These are phyloP conservation scores for Phrynosoma platyrhinos DNA, from an alignment of 2,113 vertebrate genomes.

Conservation along the genomic window DNA sequence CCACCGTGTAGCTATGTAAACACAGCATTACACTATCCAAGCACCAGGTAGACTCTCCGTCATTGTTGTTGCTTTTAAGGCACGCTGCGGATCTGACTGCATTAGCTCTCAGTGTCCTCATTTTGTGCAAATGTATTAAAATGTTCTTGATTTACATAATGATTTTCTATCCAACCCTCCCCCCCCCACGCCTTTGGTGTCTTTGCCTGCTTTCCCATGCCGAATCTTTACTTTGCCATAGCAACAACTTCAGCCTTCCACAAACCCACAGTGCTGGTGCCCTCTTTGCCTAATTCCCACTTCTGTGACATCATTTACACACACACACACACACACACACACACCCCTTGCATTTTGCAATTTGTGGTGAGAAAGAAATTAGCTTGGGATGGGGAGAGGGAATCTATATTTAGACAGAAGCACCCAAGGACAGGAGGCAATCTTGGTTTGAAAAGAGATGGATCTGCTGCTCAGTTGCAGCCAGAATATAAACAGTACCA, in stretches of 20 bases:
- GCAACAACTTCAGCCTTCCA: background rate
- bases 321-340: too few species aligned
- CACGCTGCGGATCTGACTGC: background rate
- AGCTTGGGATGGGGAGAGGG: background rate
- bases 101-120: background rate
- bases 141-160: constrained; percentile 1
- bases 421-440: background rate
- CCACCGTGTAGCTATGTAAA: too few species aligned
- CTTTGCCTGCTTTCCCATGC: background rate
- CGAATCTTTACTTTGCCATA: background rate
- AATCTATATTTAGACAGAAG: background rate
- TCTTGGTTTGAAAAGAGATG: background rate
- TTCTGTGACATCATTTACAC: background rate
- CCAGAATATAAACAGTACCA: too few species aligned
- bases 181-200: background rate
- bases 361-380: background rate
- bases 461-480: background rate
- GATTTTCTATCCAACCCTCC: background rate
- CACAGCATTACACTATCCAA: too few species aligned
- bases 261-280: background rate
- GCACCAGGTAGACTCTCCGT: too few species aligned
- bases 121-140: constrained; percentile 12
- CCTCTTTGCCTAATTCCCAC: background rate
- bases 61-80: too few species aligned
- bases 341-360: background rate